phyloP scores from a whole-genome alignment of 2,888 invertebrate genomes.

The Ernsta delagoae region DNA sequence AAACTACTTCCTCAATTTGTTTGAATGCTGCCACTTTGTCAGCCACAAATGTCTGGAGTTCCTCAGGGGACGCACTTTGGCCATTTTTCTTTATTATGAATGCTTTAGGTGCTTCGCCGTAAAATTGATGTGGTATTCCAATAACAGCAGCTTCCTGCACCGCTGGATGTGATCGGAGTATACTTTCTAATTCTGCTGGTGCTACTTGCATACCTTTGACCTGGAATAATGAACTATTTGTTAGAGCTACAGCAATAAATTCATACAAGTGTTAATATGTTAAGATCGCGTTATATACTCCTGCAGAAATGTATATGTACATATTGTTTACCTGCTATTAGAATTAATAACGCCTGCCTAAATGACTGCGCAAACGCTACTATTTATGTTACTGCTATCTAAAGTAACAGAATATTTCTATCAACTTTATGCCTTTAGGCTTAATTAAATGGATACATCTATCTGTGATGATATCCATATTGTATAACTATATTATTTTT shows the following conservation, averaged over 20 bases:
- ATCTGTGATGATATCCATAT: too few relatives aligned
- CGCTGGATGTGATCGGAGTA: slow-evolving; percentile 89
- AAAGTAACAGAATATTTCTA: too few relatives aligned
- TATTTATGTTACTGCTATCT: too few relatives aligned
- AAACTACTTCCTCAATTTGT: slow-evolving; percentile 87
- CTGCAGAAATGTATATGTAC: not conserved
- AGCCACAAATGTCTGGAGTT: slow-evolving; percentile 84
- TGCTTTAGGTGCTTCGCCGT: slow-evolving; percentile 92
- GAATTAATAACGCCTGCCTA: too few relatives aligned
- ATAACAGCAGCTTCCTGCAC: slow-evolving; percentile 94
- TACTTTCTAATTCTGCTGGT: slow-evolving; percentile 94
- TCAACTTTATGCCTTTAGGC: too few relatives aligned
- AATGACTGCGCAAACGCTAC: too few relatives aligned
- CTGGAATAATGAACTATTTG: slow-evolving; percentile 47
- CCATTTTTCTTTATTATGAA: slow-evolving; percentile 87
- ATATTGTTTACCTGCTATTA: too few relatives aligned
- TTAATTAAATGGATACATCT: too few relatives aligned
- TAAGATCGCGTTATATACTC: not conserved
- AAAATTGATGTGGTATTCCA: slow-evolving; percentile 88
- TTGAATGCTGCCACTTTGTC: slow-evolving; percentile 92
- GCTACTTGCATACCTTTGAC: slow-evolving; percentile 92
- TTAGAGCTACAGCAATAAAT: too few relatives aligned
- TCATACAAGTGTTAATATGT: too few relatives aligned
- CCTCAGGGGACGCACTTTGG: slow-evolving; percentile 70
- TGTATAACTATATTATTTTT: too few relatives aligned